Base-by-base conservation (phyloP, 2,888 invertebrate genomes). In the Pseudeuparius sepicola region DNA sequence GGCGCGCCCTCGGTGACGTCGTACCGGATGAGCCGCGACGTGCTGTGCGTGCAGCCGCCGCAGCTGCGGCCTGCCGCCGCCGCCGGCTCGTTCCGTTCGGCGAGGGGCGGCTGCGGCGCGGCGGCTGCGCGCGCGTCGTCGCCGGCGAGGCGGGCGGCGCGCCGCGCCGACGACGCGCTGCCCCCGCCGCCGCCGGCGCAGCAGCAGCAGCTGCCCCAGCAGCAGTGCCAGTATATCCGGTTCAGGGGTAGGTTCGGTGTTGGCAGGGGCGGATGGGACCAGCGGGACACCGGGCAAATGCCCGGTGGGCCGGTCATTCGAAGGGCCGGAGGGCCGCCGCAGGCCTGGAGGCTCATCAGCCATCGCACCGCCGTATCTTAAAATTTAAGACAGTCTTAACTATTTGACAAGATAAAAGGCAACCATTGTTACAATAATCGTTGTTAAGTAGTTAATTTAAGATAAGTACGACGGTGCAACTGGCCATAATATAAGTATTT, bases 1-100 rank as follows among this genome's bases (percentile, higher is more conserved):
- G 59, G 55, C 43, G 53, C 61, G n/a, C 59, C 57, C 24, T 59
- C 60, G 17, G 56, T 60, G 24, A 56, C 59, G 39, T 64, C 58
- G 2, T 61, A 59, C 45, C 49, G 60, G 47, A 48, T 61, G 51
- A 61, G 51, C 44, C 52, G 57, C 26, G 61, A 61, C 39, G 56
- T 61, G 30, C 44, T 60, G 16, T 61, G 61, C 40, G 53, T 61
- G 27, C 60, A 60, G 39, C 58, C 61, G 28, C 56, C 58, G 10
- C 57, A 59, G 5, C 48, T 58, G 7, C 49, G 59, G 40, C 49
- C 49, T 25, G 36, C 53, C 40, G 52, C 58, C 36, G 49, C 49
- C 24, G 36, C 53, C 40, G 52, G 58, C 36, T 55, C 61, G 26
- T 55, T 63, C 47, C 42, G 60, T 46, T 56, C 56, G 2, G 46